phyloP scores from a whole-genome alignment of 2,888 invertebrate species.

The Oscheius sp. region DNA sequence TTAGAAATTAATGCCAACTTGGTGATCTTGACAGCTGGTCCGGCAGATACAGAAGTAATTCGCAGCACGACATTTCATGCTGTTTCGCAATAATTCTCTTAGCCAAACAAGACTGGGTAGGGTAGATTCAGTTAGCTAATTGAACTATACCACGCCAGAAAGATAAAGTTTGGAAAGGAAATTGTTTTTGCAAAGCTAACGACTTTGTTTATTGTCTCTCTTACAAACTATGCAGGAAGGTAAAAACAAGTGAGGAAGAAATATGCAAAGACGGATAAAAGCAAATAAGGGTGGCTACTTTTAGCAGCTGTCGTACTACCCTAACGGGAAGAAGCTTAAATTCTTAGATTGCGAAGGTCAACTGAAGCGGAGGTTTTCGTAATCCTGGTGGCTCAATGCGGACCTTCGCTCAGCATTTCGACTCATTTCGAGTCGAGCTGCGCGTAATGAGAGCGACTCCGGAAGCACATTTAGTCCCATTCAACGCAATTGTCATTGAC shows the following conservation, averaged over 20 bases:
- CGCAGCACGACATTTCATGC: constrained; percentile 18
- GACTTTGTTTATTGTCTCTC: no score
- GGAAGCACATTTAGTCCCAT: constrained; percentile 29
- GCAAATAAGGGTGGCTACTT: not conserved
- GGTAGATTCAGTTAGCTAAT: not conserved
- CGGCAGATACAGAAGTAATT: not conserved
- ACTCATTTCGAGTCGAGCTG: constrained; percentile 28
- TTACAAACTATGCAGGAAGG: no score
- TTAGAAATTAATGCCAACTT: constrained; percentile 22
- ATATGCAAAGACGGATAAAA: not conserved
- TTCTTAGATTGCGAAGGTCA: constrained; percentile 18
- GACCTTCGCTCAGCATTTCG: constrained; percentile 26
- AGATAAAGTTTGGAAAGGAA: not conserved
- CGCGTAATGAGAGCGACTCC: constrained; percentile 31
- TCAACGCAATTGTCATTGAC: constrained; percentile 25
- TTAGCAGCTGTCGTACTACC: not conserved
- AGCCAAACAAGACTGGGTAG: not conserved
- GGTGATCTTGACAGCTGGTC: not conserved
- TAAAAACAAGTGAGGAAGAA: no score
- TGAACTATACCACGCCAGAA: not conserved
- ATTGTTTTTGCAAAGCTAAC: no score
- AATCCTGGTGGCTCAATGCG: constrained; percentile 27
- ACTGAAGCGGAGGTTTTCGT: constrained; percentile 26
- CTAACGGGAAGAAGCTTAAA: constrained; percentile 16
- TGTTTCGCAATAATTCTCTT: constrained; percentile 19